Conservation (phyloP, 2,888 invertebrate species). For the Clepsis dumicolana region DNA sequence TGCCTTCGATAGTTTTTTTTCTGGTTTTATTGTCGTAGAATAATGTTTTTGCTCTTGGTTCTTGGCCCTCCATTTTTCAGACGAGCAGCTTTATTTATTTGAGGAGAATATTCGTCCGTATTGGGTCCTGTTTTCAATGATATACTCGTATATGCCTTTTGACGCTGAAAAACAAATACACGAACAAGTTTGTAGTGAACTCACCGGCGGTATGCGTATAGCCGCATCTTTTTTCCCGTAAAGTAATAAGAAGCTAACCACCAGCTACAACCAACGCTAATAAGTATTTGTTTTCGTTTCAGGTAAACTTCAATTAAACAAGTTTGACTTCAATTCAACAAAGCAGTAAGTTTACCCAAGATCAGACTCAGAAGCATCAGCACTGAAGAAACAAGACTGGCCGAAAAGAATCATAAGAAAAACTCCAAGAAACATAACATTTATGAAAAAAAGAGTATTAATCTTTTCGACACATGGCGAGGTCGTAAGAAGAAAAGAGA, state of each 20-base stretch:
- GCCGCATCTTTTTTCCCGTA: too few species aligned
- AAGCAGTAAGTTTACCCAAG: conserved; percentile 17
- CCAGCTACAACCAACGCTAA: background rate
- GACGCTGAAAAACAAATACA: too few species aligned
- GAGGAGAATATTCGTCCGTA: background rate
- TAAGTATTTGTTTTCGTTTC: conserved; percentile 26
- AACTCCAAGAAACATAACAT: background rate
- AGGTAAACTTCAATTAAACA: conserved; percentile 26
- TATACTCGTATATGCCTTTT: too few species aligned
- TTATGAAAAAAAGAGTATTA: background rate
- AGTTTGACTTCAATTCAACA: background rate
- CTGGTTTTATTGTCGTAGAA: conserved; percentile 13
- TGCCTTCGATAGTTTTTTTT: conserved; percentile 23
- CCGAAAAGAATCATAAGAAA: background rate
- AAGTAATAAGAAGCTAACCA: too few species aligned
- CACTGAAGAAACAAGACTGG: background rate
- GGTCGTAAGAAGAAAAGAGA: conserved; percentile 33
- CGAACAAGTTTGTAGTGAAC: too few species aligned
- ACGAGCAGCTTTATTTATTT: background rate
- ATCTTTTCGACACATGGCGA: conserved; percentile 28
- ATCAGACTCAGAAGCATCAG: background rate
- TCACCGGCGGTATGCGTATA: too few species aligned
- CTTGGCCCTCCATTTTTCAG: background rate
- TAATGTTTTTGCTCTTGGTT: conserved; percentile 20
- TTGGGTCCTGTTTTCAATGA: too few species aligned